Evolutionary conservation across 2,113 vertebrate genomes (phyloP).

Genomic region (Columba livia): DNA sequence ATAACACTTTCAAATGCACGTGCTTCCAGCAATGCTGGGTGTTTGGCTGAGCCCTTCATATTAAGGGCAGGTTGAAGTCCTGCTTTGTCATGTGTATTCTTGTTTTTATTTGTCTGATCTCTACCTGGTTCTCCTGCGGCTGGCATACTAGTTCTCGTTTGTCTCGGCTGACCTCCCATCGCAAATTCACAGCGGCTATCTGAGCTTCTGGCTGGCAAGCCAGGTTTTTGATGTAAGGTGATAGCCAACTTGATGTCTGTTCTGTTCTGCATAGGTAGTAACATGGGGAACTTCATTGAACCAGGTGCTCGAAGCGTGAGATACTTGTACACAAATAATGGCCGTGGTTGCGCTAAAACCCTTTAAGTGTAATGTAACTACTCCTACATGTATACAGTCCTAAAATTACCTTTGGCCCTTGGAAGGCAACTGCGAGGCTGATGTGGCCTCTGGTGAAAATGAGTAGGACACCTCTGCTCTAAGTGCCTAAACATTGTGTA

Average conservation of each 20-base stretch:
- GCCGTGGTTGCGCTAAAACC: background rate
- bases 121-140: background rate
- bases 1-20: background rate
- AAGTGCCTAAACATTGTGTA: background rate
- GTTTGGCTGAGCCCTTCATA: background rate
- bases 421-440: too few species aligned
- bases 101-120: background rate
- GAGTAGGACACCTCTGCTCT: too few species aligned
- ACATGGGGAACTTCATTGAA: background rate
- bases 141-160: background rate
- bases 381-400: too few species aligned
- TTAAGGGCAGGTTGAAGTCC: background rate
- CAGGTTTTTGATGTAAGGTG: background rate
- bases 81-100: background rate
- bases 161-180: background rate
- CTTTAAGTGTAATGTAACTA: too few species aligned
- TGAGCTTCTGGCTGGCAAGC: background rate
- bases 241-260: background rate
- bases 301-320: background rate
- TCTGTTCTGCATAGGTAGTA: background rate
- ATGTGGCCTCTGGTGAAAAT: too few species aligned
- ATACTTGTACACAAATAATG: background rate
- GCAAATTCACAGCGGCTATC: background rate
- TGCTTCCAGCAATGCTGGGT: background rate
- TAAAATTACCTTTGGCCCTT: too few species aligned